Percentiles rank a stretch among this genome's conserved stretches.
These are phyloP conservation scores for Rhodophaea formosa DNA, from an alignment of 2,888 invertebrate genomes.

Conservation along the genomic window DNA sequence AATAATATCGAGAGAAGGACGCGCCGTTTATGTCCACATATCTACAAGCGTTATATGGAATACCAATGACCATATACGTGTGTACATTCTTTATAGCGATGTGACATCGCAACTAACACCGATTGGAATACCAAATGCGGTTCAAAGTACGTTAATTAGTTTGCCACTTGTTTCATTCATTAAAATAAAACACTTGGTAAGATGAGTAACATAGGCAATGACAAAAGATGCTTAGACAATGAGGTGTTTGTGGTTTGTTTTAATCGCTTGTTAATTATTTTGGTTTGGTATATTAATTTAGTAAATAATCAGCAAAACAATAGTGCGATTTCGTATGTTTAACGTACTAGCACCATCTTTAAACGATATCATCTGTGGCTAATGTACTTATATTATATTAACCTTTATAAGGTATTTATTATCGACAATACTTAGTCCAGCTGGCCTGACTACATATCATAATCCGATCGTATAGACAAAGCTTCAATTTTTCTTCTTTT, in stretches of 20 bases:
- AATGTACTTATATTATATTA: no score
- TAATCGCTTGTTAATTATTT: no score
- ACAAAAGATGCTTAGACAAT: neutral
- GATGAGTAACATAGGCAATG: slow-evolving; percentile 2
- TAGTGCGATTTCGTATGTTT: no score
- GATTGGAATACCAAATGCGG: slow-evolving; percentile 51
- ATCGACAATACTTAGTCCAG: no score
- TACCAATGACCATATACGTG: slow-evolving; percentile 27
- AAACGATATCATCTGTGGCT: no score
- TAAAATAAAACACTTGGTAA: neutral
- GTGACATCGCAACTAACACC: slow-evolving; percentile 39
- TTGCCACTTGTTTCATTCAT: slow-evolving; percentile 29
- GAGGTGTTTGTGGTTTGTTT: neutral
- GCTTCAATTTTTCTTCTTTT: no score
- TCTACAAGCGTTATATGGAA: slow-evolving; percentile 8
- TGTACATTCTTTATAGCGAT: slow-evolving; percentile 36
- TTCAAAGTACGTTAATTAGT: slow-evolving; percentile 39
- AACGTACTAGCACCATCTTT: no score
- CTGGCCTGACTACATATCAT: no score
- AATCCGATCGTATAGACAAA: no score
- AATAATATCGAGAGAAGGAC: slow-evolving; percentile 53
- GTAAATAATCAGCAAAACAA: no score
- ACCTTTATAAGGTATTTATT: no score
- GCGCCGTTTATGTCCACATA: slow-evolving; percentile 27
- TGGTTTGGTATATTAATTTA: no score